Base-by-base conservation (phyloP, 2,113 vertebrate genomes). In the Saguinus midas region DNA sequence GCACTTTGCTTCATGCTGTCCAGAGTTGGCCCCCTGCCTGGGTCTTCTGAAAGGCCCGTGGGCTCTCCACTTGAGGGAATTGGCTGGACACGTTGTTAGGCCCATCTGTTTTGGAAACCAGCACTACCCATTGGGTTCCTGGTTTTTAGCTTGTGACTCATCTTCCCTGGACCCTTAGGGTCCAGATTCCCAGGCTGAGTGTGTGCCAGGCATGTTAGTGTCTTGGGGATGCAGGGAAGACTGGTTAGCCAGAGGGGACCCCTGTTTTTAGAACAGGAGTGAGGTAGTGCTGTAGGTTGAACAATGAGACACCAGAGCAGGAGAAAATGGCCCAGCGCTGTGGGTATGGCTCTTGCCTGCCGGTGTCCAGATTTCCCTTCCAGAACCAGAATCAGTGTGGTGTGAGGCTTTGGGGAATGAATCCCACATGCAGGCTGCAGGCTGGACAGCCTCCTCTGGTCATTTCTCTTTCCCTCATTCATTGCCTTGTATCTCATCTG, bases 81-180 rank as follows among this genome's bases (percentile, higher is more conserved):
- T 87, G 81, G 79, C 88, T 35, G 27, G 75, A 16, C 29, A 27
- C 9, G 70, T 85, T 29, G 84, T 81, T 66, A 90, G 68, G 92
- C 85, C 32, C 21, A 2, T 88, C 78, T 92, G 90, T 73, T 96
- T 91, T 91, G 83, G 94, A 95, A 96, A 78, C 70, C 4, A 6
- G 43, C 32, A 57, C 17, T 94, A 21, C 43, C 18, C 16, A 1
- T 58, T 83, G 40, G 43, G 81, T 72, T 91, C 81, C 87, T 95
- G 66, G 72, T 92, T 86, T 75, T 83, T 27, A 90, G 37, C 92
- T 92, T 64, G 37, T 94, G 90, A 92, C 23, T 96, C 55, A 80
- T 92, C 48, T 92, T 85, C 66, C 32, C 61, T 12, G 2, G 73
- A 43, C 40, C 17, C 37, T 52, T 18, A 48, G 66, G 73, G 55